Evolutionary conservation across 2,113 vertebrate species (phyloP), one percentile per base, ranked within the genome.

Genomic region (Dipodomys stephensi): DNA sequence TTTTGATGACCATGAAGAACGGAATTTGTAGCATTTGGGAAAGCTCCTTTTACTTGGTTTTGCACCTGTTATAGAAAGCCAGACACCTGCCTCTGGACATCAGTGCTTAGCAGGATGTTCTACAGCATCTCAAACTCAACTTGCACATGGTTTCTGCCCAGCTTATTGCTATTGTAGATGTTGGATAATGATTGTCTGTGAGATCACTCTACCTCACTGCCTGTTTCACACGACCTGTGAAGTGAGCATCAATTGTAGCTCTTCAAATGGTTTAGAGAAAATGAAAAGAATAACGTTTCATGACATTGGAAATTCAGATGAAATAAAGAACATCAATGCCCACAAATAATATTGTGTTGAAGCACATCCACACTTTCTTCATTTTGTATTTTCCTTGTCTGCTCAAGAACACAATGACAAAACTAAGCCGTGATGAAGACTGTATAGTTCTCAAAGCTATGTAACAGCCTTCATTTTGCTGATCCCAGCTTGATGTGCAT

Each of bases 1-100:
- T 93, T 30, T 87, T 95, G 79, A 90, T 82, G 77, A 23, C 28
- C 16, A 13, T 6, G 22, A 87, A 89, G 73, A 78, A 23, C 0
- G 23, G 15, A 74, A 13, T 78, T 74, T 60, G 25, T 44, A 62
- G 18, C 39, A 53, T 65, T 74, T 94, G 60, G 60, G 87, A 65
- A n/a, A 67, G 27, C 12, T 71, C 4, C 20, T 44, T 95, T 81
- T 27, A 2, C 35, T 78, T 73, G 60, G 18, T 8, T 64, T 57
- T 57, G 15, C 53, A 57, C 53, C 53, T 53, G 15, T 57, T 57
- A 57, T 57, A 6, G 27, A 67, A 22, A 68, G 19, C 57, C 6
- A 7, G 28, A 6, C 1, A 32, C 1, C 11, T 67, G 46, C 12
- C 25, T 65, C 39, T 18, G 28, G 28, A 28, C 27, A 22, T 8